These are phyloP conservation scores for Otus sunia DNA, from an alignment of 2,113 vertebrate species.

Conservation along the genomic window DNA sequence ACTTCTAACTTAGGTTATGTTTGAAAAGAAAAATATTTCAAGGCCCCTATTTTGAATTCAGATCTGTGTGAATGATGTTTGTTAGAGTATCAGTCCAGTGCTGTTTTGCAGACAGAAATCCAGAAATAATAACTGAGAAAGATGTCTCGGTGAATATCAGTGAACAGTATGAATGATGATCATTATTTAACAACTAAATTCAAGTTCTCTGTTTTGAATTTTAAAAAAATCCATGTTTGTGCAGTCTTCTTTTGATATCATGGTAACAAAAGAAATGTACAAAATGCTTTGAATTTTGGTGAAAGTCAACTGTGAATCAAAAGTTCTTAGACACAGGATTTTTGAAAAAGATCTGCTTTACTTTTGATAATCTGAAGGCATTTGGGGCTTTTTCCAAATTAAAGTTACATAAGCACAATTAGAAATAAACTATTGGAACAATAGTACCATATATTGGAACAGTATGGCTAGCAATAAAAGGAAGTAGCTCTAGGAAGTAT, in stretches of 20 bases:
- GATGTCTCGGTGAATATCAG: not conserved
- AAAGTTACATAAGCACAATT: not conserved
- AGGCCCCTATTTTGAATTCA: not conserved
- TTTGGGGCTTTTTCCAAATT: not conserved
- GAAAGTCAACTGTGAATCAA: not conserved
- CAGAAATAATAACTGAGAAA: not conserved
- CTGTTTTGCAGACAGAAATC: not conserved
- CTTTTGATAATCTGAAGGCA: not conserved
- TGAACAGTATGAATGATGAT: not conserved
- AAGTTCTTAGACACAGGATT: not conserved
- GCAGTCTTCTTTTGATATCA: not conserved
- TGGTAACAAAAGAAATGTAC: not conserved
- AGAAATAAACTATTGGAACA: not conserved
- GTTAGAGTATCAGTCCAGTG: not conserved
- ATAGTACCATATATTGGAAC: not conserved
- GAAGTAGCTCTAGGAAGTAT: not conserved
- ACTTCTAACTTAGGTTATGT: not conserved
- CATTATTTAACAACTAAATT: not conserved
- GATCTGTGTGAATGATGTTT: not conserved
- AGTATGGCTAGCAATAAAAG: not conserved
- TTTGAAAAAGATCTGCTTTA: not conserved
- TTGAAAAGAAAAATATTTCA: not conserved
- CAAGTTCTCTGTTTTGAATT: not conserved
- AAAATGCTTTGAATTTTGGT: not conserved
- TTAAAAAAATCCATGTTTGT: not conserved